phyloP scores from a whole-genome alignment of 2,888 invertebrate genomes.

The Diplazon laetatorius region DNA sequence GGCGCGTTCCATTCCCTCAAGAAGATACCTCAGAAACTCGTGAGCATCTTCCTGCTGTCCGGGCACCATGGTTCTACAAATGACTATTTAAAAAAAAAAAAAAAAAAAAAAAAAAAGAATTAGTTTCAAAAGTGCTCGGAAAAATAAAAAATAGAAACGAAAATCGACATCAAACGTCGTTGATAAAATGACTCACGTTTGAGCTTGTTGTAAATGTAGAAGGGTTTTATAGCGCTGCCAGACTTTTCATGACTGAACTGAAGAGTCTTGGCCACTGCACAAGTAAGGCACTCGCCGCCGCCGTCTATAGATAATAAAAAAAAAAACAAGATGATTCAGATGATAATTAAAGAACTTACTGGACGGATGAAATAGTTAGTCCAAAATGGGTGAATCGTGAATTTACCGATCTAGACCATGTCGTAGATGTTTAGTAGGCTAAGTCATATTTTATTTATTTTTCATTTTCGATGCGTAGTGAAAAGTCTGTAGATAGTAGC shows the following conservation, averaged over 20 bases:
- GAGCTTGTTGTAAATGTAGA: conserved; percentile 91
- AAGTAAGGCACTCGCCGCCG: conserved; percentile 87
- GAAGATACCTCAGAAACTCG: conserved; percentile 96
- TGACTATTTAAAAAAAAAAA: no score
- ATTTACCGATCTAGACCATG: no score
- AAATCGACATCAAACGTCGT: background rate
- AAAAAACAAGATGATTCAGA: background rate
- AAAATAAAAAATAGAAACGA: background rate
- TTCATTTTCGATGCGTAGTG: no score
- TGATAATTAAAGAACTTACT: background rate
- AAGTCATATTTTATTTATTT: no score
- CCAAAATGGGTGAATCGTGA: no score
- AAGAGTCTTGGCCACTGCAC: conserved; percentile 92
- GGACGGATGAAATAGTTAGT: no score
- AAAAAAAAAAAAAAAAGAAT: conserved; percentile 37
- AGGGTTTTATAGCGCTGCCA: conserved; percentile 88
- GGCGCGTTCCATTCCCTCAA: conserved; percentile 97
- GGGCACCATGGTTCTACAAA: conserved; percentile 92
- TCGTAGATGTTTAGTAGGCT: no score
- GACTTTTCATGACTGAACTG: conserved; percentile 83
- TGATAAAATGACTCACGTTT: conserved; percentile 82
- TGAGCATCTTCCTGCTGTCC: conserved; percentile 99
- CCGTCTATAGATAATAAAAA: conserved; percentile 74
- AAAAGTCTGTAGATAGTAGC: no score
- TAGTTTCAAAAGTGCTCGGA: background rate